Conservation (phyloP, 2,113 vertebrate genomes). For the Lagopus leucura region DNA sequence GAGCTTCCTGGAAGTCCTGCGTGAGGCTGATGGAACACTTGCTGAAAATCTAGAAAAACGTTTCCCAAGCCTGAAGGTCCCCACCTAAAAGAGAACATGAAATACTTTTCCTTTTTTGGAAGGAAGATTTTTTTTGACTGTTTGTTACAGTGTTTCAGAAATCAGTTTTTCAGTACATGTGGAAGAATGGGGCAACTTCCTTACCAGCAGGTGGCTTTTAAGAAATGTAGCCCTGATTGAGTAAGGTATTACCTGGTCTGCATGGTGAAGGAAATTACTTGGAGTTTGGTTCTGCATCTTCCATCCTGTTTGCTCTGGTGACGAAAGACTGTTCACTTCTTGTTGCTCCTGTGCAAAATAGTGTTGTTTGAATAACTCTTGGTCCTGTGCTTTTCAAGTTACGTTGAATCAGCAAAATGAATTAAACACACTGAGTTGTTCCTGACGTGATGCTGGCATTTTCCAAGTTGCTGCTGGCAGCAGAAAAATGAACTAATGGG, state of each 20-base stretch:
- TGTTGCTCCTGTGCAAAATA: not conserved
- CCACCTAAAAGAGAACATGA: constrained; percentile 22
- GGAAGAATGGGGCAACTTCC: not conserved
- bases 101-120: constrained; percentile 28
- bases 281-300: constrained; percentile 22
- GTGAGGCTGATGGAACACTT: constrained; percentile 83
- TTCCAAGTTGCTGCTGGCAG: not conserved
- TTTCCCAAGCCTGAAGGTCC: constrained; percentile 80
- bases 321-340: not conserved
- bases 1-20: constrained; percentile 83
- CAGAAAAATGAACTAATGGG: not conserved
- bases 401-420: not conserved
- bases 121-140: constrained; percentile 43
- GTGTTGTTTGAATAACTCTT: not conserved
- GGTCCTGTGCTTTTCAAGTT: not conserved
- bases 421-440: not conserved
- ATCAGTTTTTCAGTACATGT: not conserved
- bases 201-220: not conserved
- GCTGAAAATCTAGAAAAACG: constrained; percentile 81
- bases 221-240: constrained; percentile 1
- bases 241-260: not conserved
- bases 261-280: not conserved
- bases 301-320: not conserved
- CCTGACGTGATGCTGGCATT: not conserved
- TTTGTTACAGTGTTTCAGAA: not conserved